These are phyloP conservation scores for Phymanthus crucifer DNA, from an alignment of 92 coral and sea anemone species.

Conservation along the genomic window DNA sequence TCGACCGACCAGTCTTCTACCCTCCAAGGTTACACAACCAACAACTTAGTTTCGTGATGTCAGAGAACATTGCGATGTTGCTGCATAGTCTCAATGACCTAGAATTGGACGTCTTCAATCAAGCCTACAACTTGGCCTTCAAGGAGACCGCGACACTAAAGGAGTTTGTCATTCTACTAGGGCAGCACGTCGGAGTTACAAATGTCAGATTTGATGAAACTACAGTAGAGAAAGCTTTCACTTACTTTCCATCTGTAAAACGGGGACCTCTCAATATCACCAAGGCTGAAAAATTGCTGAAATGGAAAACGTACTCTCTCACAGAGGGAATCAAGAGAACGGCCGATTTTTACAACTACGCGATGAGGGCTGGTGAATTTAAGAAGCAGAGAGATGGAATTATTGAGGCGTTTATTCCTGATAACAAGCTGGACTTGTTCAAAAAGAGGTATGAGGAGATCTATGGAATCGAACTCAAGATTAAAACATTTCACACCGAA, in stretches of 20 bases:
- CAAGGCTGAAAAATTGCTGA: slow-evolving; percentile 63
- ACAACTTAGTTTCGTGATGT: slow-evolving; percentile 76
- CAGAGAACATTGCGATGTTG: slow-evolving; percentile 74
- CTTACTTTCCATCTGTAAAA: slow-evolving; percentile 78
- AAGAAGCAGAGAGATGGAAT: slow-evolving; percentile 65
- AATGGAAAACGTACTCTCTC: slow-evolving; percentile 73
- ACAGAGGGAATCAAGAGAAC: slow-evolving; percentile 55
- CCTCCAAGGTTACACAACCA: slow-evolving; percentile 69
- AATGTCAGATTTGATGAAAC: slow-evolving; percentile 68
- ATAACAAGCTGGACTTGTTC: slow-evolving; percentile 57
- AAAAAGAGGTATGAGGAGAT: slow-evolving; percentile 65
- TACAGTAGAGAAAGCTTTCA: slow-evolving; percentile 43
- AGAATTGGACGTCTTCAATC: slow-evolving; percentile 46
- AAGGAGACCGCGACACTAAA: slow-evolving; percentile 75
- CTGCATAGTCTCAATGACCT: slow-evolving; percentile 51
- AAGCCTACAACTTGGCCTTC: slow-evolving; percentile 86
- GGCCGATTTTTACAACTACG: slow-evolving; percentile 79
- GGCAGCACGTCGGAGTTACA: slow-evolving; percentile 61
- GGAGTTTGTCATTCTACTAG: slow-evolving; percentile 67
- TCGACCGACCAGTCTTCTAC: slow-evolving; percentile 60
- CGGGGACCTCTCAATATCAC: slow-evolving; percentile 85
- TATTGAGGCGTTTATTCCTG: slow-evolving; percentile 56
- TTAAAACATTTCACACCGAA: slow-evolving; percentile 22
- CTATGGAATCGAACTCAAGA: slow-evolving; percentile 57
- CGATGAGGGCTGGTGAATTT: slow-evolving; percentile 77